Conservation (phyloP, 1,140 invertebrate species). For the Brachystomella parvula region DNA sequence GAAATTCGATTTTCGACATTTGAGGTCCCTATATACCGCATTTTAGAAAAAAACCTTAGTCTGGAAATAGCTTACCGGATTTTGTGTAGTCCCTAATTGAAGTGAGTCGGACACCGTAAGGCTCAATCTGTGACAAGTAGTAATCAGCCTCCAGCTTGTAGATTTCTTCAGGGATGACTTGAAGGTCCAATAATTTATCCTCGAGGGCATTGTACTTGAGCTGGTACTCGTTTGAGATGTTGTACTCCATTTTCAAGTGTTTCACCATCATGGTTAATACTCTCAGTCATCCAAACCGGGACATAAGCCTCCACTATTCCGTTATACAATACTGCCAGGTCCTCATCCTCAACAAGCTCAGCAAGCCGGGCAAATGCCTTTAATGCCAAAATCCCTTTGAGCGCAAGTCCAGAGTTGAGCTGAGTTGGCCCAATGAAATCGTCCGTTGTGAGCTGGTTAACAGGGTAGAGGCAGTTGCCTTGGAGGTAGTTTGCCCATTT, state of each 20-base stretch:
- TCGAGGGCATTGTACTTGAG: constrained; percentile 35
- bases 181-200: constrained; percentile 26
- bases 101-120: constrained; percentile 31
- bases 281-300: constrained; percentile 23
- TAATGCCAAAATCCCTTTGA: constrained; percentile 30
- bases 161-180: constrained; percentile 22
- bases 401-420: constrained; percentile 31
- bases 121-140: constrained; percentile 24
- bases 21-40: no score
- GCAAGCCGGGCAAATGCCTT: constrained; percentile 26
- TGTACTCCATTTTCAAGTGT: constrained; percentile 37
- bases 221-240: constrained; percentile 31
- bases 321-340: constrained; percentile 17
- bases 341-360: constrained; percentile 11
- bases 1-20: no score
- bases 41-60: no score
- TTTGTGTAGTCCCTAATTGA: constrained; percentile 30
- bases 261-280: constrained; percentile 11
- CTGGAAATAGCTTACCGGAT: constrained; percentile 30
- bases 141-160: constrained; percentile 26
- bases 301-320: constrained; percentile 4
- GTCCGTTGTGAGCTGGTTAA: constrained; percentile 32
- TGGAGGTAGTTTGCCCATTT: constrained; percentile 28
- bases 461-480: constrained; percentile 28
- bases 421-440: constrained; percentile 32